Evolutionary conservation across 2,888 invertebrate species (phyloP).

Genomic region (Perithous albicinctus): DNA sequence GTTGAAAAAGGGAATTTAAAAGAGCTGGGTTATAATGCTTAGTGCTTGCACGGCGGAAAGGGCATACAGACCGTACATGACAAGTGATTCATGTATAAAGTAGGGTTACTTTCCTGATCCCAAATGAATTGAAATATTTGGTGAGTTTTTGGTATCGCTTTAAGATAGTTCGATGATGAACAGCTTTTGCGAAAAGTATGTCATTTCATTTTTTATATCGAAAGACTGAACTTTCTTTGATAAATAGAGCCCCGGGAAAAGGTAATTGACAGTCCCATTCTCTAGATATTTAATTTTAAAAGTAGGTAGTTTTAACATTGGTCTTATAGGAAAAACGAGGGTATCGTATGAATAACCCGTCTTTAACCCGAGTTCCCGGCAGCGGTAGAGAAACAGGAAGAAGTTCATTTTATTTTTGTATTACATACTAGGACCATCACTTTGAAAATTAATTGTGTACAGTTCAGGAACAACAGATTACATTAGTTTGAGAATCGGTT

Average conservation of each 20-base stretch:
- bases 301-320: neutral
- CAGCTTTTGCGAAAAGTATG: conserved; percentile 12
- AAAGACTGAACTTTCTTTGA: neutral
- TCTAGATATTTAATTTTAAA: neutral
- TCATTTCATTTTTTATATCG: conserved; percentile 8
- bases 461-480: conserved; percentile 32
- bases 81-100: conserved; percentile 46
- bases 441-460: conserved; percentile 49
- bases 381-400: conserved; percentile 39
- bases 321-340: neutral
- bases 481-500: conserved; percentile 46
- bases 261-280: neutral
- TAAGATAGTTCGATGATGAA: too few species aligned
- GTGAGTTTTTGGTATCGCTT: conserved; percentile 35
- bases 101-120: conserved; percentile 3
- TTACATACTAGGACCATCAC: conserved; percentile 48
- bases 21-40: neutral
- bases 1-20: conserved; percentile 16
- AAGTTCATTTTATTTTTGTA: conserved; percentile 40
- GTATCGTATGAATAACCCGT: neutral
- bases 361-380: conserved; percentile 28
- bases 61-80: conserved; percentile 33
- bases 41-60: conserved; percentile 21
- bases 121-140: conserved; percentile 47
- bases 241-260: neutral